Evolutionary conservation across 2,113 vertebrate species (phyloP), one percentile per base, ranked within the genome.

Genomic region (Rafetus swinhoei): DNA sequence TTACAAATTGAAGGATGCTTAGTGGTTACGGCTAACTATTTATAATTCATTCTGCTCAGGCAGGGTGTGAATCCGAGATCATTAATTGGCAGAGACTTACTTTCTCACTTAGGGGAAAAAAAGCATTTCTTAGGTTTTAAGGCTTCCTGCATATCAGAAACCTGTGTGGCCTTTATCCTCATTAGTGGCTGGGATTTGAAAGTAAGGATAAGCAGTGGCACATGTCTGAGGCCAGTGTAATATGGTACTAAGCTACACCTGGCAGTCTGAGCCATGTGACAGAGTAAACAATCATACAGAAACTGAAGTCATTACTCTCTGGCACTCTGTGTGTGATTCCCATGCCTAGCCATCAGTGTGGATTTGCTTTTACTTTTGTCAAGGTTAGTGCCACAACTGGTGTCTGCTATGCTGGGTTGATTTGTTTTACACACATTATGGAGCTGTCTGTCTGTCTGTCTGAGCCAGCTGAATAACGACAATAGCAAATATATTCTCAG

Each of bases 381-480:
- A 50, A 60, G 39, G 10, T 27, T 72, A 15, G 4, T 22, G 25
- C 24, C 87, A 74, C 32, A 21, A 21, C 53, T 10, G 2, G 12
- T 25, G 19, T 5, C 82, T 57, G 39, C 7, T 24, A 0, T 2
- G 8, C 7, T 87, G 85, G 50, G 6, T 82, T 57, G 27, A 27
- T 6, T 77, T 54, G 15, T 0, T 57, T 86, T 87, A 3, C 10
- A 3, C 13, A 55, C 54, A 7, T 82, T 3, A 6, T 3, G 6
- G 50, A 65, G 57, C 7, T 24, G 39, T 32, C 59, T 5, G 3
- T 7, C 45, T 45, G 0, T 53, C 86, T 62, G 3, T 7, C 52
- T 60, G 4, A 55, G 15, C 0, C 7, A 12, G 9, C 7, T 0
- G 6, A 39, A 27, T 53, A 0, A 9, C 12, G 24, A 24, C 7